A percentile compares a stretch with the other conserved stretches of the same genome.
These are phyloP conservation scores for Casuarius casuarius DNA, from an alignment of 2,113 vertebrate genomes.

Conservation along the genomic window DNA sequence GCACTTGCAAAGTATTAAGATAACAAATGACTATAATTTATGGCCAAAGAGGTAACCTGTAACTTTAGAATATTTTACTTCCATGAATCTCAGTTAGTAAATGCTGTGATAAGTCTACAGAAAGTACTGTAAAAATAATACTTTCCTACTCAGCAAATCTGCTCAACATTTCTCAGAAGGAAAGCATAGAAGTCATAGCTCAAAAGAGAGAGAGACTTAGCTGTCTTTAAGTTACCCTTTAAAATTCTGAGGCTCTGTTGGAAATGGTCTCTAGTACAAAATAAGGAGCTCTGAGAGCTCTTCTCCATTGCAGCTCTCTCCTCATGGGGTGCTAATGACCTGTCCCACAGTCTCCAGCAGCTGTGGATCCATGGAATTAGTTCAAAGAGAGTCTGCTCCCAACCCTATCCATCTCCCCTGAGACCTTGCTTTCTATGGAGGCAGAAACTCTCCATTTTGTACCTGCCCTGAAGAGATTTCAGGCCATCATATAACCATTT, in stretches of 20 bases:
- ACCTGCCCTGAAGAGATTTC: neutral
- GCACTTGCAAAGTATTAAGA: neutral
- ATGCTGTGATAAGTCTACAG: neutral
- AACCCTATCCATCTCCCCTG: neutral
- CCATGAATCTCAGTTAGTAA: neutral
- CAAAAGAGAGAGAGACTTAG: neutral
- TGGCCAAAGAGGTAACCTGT: neutral
- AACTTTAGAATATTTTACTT: neutral
- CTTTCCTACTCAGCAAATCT: neutral
- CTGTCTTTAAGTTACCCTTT: neutral
- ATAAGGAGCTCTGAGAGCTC: neutral
- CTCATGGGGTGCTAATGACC: neutral
- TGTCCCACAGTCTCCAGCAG: neutral
- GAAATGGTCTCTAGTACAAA: neutral
- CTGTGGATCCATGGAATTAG: neutral
- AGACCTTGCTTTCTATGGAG: neutral
- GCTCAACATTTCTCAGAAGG: neutral
- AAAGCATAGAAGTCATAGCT: neutral
- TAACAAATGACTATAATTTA: neutral
- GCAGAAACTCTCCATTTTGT: neutral
- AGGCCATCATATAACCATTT: neutral
- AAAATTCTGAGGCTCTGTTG: neutral
- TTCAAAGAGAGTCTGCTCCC: neutral
- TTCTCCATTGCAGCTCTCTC: neutral
- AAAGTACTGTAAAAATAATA: neutral